Evolutionary conservation across 2,888 invertebrate species (phyloP), one percentile per base, ranked within the genome.

Genomic region (Acanthosoma haemorrhoidale): DNA sequence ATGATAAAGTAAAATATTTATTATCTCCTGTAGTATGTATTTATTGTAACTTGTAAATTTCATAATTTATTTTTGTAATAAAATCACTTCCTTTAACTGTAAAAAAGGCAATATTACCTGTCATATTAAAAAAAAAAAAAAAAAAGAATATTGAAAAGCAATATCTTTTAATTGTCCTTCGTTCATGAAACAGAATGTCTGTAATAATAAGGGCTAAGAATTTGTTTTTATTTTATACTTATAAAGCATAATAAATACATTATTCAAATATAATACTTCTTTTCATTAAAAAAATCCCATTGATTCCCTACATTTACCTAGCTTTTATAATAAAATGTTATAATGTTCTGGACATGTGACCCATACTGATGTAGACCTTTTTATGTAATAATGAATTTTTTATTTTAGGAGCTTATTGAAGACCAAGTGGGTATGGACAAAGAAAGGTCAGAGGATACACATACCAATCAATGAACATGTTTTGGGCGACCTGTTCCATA

Each of bases 151-250:
- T 32, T 34, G 15, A 38, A 36, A 51, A 67, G 67, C 67, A 67
- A 67, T 67, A 67, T 67, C 18, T 32, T 57, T 29, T 51, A 31
- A 21, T 15, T 51, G 32, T 43, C 67, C 31, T 39, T 32, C 38
- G 43, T n/a, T 51, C 18, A 32, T 51, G n/a, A 29, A 67, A 32
- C 67, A 67, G 66, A 32, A 18, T 43, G 16, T 51, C 66, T 67
- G 67, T 67, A 32, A 18, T n/a, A 36, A 21, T 51, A 39, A 67
- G 51, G 67, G 57, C 57, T 57, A 32, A n/a, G 67, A 57, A 67
- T 67, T 67, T 67, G 67, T 67, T 43, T 57, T 66, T 67, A 67
- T 67, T 67, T 67, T 57, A 43, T 64, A 64, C 39, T 41, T 64
- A 39, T 51, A 43, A 51, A 32, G 21, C 21, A 57, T 67, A 67